Conservation (phyloP, 2,888 invertebrate genomes). For the Lycia hirtaria region DNA sequence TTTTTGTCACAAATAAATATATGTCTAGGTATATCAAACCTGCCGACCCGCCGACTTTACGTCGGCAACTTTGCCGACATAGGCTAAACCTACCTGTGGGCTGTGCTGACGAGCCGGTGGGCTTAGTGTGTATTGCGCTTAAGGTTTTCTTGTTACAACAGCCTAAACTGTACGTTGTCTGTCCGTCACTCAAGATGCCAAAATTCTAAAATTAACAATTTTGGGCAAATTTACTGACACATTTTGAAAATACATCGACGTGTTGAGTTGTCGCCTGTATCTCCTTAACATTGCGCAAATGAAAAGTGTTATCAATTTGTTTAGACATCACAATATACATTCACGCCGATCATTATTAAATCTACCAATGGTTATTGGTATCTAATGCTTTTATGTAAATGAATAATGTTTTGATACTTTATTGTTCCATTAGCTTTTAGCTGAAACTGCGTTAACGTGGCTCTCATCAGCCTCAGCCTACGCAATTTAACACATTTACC, state of each 20-base stretch:
- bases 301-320: constrained; percentile 8
- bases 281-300: not conserved
- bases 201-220: no score
- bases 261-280: not conserved
- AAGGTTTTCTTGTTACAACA: no score
- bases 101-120: no score
- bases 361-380: constrained; percentile 25
- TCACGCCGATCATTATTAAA: constrained; percentile 28
- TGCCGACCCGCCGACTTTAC: no score
- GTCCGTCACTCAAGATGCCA: no score
- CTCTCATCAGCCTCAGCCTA: constrained; percentile 50
- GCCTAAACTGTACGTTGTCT: no score
- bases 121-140: no score
- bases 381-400: constrained; percentile 45
- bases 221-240: not conserved
- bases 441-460: constrained; percentile 46
- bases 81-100: no score
- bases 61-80: no score
- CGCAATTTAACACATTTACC: constrained; percentile 43
- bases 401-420: constrained; percentile 51
- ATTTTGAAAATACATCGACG: not conserved
- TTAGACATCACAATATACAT: constrained; percentile 17
- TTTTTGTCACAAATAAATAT: no score
- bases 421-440: constrained; percentile 58
- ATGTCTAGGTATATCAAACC: no score